Evolutionary conservation across 2,797 vertebrate genomes (phyloP), one percentile per base, ranked within the genome.

Genomic region (Rhinophrynus dorsalis): DNA sequence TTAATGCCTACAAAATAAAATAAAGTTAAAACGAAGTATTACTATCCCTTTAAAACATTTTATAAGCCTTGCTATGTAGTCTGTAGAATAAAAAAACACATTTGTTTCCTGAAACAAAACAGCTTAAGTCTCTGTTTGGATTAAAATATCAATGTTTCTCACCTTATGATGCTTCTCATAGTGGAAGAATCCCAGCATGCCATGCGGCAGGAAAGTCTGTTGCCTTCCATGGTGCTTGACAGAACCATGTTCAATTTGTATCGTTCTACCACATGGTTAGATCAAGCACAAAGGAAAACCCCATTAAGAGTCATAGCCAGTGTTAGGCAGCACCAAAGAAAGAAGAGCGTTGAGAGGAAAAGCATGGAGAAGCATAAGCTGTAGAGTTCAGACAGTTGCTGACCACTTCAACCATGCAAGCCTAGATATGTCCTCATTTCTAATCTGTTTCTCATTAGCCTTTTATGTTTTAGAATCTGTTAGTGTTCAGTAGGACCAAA

Each of bases 221-320:
- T 87, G 92, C 97, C 94, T 95, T 97, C 97, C 96, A 94, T 97
- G 97, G 97, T 97, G 96, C 97, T 99, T 99, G 97, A 99, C 95
- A 92, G 96, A 99, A 99, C 97, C 97, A 99, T 99, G 97, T 98
- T 97, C 96, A 90, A 93, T 94, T 94, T 95, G 91, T 92, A 92
- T 90, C 93, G 91, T 96, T 93, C 90, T 92, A 96, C 94, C 97
- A 99, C 97, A 99, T 99, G 97, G 97, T 99, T 99, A 99, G 96
- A 99, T 99, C 97, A 99, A 99, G 97, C 97, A 99, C 97, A 99
- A 99, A 94, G 97, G 95, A 98, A 98, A 98, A 96, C 95, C 91
- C 93, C 93, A 90, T 90, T 84, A 85, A 91, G 88, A 90, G 86
- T 89, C 88, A 69, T 44, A 69, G 67, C 47, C 57, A 88, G 88